Evolutionary conservation across 2,113 vertebrate genomes (phyloP).

Genomic region (Seriola aureovittata): DNA sequence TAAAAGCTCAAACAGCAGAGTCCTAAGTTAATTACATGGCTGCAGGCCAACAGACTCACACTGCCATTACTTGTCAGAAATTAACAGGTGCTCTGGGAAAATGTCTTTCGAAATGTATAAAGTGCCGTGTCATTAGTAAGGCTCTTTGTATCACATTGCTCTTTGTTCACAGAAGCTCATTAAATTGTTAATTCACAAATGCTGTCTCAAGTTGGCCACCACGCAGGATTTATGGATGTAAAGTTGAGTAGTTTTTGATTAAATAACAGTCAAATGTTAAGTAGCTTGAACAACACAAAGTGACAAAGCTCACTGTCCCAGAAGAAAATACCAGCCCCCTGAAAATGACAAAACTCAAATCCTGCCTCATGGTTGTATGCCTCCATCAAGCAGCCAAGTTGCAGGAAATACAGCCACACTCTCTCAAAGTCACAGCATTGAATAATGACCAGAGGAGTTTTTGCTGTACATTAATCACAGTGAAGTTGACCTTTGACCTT

Average conservation of each 20-base stretch:
- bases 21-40: constrained; percentile 16
- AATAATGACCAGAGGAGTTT: too few relatives aligned
- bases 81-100: neutral
- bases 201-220: neutral
- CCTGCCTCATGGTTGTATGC: too few relatives aligned
- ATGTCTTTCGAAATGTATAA: constrained; percentile 8
- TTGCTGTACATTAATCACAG: too few relatives aligned
- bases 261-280: neutral
- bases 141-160: neutral
- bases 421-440: too few relatives aligned
- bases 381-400: too few relatives aligned
- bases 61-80: neutral
- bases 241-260: neutral
- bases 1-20: neutral
- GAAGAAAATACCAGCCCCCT: too few relatives aligned
- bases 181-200: neutral
- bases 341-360: too few relatives aligned
- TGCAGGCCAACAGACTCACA: constrained; percentile 7
- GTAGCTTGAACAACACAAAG: neutral
- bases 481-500: too few relatives aligned
- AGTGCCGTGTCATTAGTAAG: neutral
- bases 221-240: neutral
- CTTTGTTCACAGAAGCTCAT: neutral
- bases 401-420: too few relatives aligned
- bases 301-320: neutral